phyloP scores from a whole-genome alignment of 2,113 vertebrate genomes.

The Eurypyga helias region DNA sequence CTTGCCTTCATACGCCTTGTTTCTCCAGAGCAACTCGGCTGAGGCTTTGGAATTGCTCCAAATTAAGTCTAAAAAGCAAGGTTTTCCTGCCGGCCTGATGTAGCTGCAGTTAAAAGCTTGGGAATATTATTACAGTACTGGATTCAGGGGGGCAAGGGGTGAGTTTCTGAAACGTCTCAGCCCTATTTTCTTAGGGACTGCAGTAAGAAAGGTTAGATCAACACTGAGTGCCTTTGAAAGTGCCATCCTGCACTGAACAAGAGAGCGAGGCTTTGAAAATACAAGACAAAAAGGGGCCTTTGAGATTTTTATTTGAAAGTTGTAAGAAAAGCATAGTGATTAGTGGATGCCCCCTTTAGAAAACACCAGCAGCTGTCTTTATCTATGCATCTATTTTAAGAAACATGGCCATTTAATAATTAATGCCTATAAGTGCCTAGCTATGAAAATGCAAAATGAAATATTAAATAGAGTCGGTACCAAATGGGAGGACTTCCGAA shows the following conservation, averaged over 20 bases:
- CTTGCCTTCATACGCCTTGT: not conserved
- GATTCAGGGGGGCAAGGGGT: not conserved
- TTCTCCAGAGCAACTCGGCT: not conserved
- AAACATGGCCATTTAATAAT: conserved; percentile 58
- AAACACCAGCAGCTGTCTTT: not conserved
- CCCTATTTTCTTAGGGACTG: not conserved
- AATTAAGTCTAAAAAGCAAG: not conserved
- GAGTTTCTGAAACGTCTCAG: not conserved
- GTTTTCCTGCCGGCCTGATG: not conserved
- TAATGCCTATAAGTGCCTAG: conserved; percentile 65
- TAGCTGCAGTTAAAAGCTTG: not conserved
- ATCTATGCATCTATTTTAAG: conserved; percentile 12
- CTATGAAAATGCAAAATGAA: conserved; percentile 69
- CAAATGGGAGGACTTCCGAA: conserved; percentile 17
- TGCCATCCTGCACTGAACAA: not conserved
- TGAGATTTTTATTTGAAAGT: conserved; percentile 8
- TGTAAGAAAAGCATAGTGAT: not conserved
- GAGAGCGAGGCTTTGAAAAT: not conserved
- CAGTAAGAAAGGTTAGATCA: not conserved
- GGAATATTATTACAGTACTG: not conserved
- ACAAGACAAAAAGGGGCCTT: not conserved
- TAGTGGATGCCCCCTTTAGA: not conserved
- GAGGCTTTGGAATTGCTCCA: not conserved
- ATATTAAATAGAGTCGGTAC: conserved; percentile 54
- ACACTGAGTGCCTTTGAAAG: not conserved